Evolutionary conservation across 2,113 vertebrate genomes (phyloP).

Genomic region (Merops nubicus): DNA sequence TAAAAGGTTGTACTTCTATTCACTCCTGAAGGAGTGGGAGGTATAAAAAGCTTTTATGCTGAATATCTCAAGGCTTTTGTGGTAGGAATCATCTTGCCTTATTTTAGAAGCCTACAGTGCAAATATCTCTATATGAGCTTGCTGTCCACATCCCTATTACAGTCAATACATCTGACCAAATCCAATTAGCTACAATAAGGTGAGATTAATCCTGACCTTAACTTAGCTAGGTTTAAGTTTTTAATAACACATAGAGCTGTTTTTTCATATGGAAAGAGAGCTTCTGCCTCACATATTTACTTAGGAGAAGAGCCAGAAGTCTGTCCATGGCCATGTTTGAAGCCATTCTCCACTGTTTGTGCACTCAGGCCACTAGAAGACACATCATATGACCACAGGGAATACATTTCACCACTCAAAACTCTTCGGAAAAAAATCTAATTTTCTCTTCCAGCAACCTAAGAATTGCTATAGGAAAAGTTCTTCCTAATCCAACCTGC

Average conservation of each 20-base stretch:
- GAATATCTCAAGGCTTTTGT: background rate
- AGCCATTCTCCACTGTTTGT: background rate
- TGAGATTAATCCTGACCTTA: background rate
- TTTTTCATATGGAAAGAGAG: background rate
- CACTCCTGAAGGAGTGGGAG: background rate
- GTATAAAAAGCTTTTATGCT: background rate
- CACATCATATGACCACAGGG: rapidly evolving
- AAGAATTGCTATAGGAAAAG: background rate
- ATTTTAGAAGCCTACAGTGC: background rate
- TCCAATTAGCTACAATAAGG: background rate
- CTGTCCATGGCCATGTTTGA: background rate
- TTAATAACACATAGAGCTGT: background rate
- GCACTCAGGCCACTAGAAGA: background rate
- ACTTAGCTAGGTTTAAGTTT: background rate
- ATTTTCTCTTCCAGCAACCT: background rate
- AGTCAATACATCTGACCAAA: background rate
- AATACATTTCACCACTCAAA: background rate
- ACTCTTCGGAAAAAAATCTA: background rate
- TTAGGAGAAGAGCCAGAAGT: background rate
- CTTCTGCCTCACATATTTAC: background rate
- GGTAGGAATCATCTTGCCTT: background rate
- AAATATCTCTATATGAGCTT: background rate
- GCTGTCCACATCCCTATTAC: background rate
- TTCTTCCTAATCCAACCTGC: background rate
- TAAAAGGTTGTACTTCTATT: rapidly evolving